Evolutionary conservation across 2,888 invertebrate genomes (phyloP), one percentile per base, ranked within the genome.

Genomic region (Synergus japonicus): DNA sequence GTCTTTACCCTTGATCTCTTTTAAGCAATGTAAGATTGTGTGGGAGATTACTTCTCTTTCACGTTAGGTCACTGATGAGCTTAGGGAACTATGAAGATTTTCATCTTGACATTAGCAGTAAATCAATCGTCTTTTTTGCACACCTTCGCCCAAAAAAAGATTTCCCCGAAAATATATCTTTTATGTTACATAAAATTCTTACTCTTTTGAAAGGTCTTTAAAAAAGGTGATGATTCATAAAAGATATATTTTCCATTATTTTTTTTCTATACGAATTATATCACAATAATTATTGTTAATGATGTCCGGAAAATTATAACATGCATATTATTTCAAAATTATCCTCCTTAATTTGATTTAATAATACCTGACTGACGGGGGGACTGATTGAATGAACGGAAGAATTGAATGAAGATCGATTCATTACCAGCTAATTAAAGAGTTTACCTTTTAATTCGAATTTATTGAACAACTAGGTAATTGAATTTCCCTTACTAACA

Each of bases 1-100:
- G 76, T 78, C 76, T 64, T 83, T 83, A 46, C 67, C 46, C 67
- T 67, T 67, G 67, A 67, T 67, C 67, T 67, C 67, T 67, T 46
- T 67, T 46, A 67, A 67, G 46, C 44, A 67, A 67, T 67, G 67
- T 69, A 69, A 69, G 67, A 69, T 69, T 69, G 46, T 69, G 29
- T 65, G 65, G 46, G 67, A 67, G 46, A 67, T 67, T 46, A 69
- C 46, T 69, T 69, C 67, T 22, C 67, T 46, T 69, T 46, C 29
- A 69, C 22, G 67, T 46, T 46, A 22, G 46, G n/a, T 69, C 67
- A 69, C 46, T 69, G 67, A 69, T 49, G 46, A 46, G 67, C 46
- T 15, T 12, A 44, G 22, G 46, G 67, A 69, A 46, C 46, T 69
- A 69, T 69, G 67, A 46, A 67, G 67, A 69, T 69, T 69, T 18